phyloP scores from a whole-genome alignment of 2,888 invertebrate species.

The Heliconius ethilla region DNA sequence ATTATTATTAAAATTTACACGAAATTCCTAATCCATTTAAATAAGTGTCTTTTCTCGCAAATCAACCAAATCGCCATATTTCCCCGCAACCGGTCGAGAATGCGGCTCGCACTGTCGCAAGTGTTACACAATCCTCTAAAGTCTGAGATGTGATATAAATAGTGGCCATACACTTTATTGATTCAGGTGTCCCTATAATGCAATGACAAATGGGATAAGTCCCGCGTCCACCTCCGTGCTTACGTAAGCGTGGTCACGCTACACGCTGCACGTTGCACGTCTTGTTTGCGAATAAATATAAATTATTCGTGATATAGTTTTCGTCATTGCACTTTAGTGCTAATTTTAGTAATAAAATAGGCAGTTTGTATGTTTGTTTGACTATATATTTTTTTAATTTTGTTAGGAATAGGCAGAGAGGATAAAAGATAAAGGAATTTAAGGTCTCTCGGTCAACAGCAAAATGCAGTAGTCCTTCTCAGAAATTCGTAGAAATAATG shows the following conservation, averaged over 20 bases:
- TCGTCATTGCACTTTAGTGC: slow-evolving; percentile 21
- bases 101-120: slow-evolving; percentile 34
- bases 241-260: slow-evolving; percentile 33
- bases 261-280: slow-evolving; percentile 29
- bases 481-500: background rate
- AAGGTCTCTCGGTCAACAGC: no score
- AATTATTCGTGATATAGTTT: slow-evolving; percentile 27
- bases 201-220: slow-evolving; percentile 45
- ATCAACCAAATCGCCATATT: slow-evolving; percentile 7
- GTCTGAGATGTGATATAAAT: slow-evolving; percentile 39
- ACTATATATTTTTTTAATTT: background rate
- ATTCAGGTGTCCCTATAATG: slow-evolving; percentile 43
- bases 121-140: slow-evolving; percentile 37
- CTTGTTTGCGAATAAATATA: slow-evolving; percentile 18
- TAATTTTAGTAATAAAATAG: background rate
- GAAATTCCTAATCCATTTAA: background rate
- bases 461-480: no score
- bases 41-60: background rate
- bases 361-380: background rate
- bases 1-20: background rate
- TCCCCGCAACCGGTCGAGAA: slow-evolving; percentile 3
- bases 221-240: slow-evolving; percentile 38
- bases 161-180: slow-evolving; percentile 40
- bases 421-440: background rate
- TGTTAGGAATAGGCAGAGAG: background rate